Base-by-base conservation (phyloP, 1,140 invertebrate species). In the Drepana arcuata region DNA sequence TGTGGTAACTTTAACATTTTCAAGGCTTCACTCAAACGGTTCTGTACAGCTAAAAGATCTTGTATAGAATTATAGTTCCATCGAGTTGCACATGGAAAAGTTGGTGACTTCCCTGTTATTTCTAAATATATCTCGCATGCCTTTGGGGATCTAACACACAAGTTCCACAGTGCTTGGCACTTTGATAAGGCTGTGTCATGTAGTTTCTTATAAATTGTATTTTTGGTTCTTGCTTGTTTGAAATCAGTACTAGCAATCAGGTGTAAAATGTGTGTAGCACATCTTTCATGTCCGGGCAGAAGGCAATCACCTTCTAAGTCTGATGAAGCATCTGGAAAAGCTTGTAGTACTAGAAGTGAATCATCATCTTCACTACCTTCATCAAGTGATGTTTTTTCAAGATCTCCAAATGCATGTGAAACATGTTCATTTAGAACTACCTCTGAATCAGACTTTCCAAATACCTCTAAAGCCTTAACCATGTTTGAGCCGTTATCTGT, bases 61-160 rank as follows among this genome's bases (percentile, higher is more conserved):
- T 16, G 5, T 43, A 43, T 47, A 23, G 14, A 47, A 47, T 47
- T 43, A 12, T 52, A 44, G 27, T 53, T 53, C 49, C 44, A 44
- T 21, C 34, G 35, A 39, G 47, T 55, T 46, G 31, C 25, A 27
- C 43, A 52, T 31, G 52, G 51, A 28, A 7, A 31, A 40, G 53
- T 52, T 27, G 48, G 42, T 21, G 53, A 57, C 27, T 60, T 53
- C 2, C 49, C 46, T 30, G 47, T 48, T 12, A 42, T 27, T 34
- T 56, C 29, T 16, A 50, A 46, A 38, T 52, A 55, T 40, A 28
- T 49, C 27, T 61, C 42, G 34, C 31, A 45, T 25, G 42, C 53
- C 35, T 61, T 61, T 26, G 43, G 42, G 16, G 50, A 58, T 36
- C 58, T 62, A 34, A 41, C 21, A 41, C 49, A 49, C 28, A 58